These are phyloP conservation scores for Coregonus clupeaformis DNA, from an alignment of 2,113 vertebrate genomes.

Conservation along the genomic window DNA sequence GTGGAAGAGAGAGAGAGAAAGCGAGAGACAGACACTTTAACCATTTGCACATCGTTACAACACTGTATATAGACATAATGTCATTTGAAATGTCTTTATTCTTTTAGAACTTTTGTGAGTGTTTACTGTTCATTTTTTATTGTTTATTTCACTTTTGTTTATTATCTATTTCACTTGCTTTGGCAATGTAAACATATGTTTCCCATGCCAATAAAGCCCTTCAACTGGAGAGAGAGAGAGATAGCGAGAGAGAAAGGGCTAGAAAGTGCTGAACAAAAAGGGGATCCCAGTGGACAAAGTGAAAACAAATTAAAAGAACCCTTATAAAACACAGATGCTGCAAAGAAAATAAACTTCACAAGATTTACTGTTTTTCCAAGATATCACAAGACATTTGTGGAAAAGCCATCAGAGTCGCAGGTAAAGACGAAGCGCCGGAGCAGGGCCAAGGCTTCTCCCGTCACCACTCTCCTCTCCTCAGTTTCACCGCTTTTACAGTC, in stretches of 20 bases:
- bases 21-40: constrained; percentile 37
- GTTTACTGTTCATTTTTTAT: no score
- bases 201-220: no score
- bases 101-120: no score
- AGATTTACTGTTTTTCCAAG: constrained; percentile 76
- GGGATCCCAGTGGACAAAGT: constrained; percentile 78
- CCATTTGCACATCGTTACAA: no score
- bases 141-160: no score
- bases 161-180: no score
- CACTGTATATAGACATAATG: no score
- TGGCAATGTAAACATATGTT: no score
- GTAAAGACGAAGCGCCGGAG: constrained; percentile 16
- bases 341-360: constrained; percentile 80
- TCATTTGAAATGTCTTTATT: no score
- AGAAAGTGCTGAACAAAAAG: constrained; percentile 75
- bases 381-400: constrained; percentile 25
- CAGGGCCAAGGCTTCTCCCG: background rate
- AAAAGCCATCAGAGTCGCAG: constrained; percentile 18
- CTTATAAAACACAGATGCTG: constrained; percentile 85
- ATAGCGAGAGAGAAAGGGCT: constrained; percentile 9
- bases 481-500: background rate
- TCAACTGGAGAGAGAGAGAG: background rate
- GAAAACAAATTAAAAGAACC: constrained; percentile 83
- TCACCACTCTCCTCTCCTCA: background rate
- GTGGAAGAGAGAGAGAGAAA: constrained; percentile 52